Evolutionary conservation across 2,113 vertebrate genomes (phyloP), one percentile per base, ranked within the genome.

Genomic region (Arothron firmamentum): DNA sequence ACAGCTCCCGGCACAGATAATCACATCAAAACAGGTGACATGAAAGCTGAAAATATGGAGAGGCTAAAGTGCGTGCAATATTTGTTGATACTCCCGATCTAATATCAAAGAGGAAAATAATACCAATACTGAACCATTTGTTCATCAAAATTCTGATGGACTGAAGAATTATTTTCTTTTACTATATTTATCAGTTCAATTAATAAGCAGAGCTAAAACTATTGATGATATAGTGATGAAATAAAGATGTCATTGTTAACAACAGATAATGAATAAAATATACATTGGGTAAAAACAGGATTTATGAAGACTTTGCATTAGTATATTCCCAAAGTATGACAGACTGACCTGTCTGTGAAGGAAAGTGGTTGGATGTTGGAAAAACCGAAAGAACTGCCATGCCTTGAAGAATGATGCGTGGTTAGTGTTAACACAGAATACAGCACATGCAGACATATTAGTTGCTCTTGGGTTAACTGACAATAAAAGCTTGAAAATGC

Each of bases 291-390:
- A 14, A 50, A 19, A 53, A 12, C 15, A 64, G 38, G 41, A 49
- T 23, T 43, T 43, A 43, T 43, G 34, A 11, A 38, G 34, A 28
- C 25, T 28, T 28, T 45, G 12, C 34, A 38, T 38, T 11, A 38
- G 34, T 38, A 12, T 12, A 38, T 38, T 38, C 2, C 34, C 34
- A 38, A 38, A 38, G 11, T 12, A 48, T 6, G 51, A 28, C 25
- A 49, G 25, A n/a, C 85, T 89, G 65, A 92, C 91, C 91, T 91
- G 88, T 92, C 87, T 55, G 80, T 14, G 53, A 67, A 79, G 66
- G 87, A 86, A 70, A 91, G 74, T 41, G 85, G 70, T 63, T 81
- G 79, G 56, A 67, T 61, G 78, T 49, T 78, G 59, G 69, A 43
- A 83, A 85, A 87, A 77, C 70, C 64, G 52, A 73, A 53, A 81